Conservation (phyloP, 2,888 invertebrate genomes). For the Phasia obesa region DNA sequence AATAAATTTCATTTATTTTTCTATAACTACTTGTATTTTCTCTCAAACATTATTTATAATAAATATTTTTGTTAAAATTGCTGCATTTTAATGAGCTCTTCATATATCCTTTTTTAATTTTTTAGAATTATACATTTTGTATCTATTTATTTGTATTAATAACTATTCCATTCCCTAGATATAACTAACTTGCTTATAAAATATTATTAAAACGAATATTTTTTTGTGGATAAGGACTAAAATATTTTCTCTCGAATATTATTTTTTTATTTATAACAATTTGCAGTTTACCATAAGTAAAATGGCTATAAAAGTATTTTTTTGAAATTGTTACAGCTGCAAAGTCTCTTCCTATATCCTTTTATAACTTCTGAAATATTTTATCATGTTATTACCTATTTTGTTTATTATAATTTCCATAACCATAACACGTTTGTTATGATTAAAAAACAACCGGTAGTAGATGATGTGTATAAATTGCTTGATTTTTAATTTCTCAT, state of each 20-base stretch:
- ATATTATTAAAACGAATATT: too few species aligned
- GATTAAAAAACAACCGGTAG: not conserved
- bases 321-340: too few species aligned
- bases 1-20: not conserved
- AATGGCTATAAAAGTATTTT: too few species aligned
- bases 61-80: not conserved
- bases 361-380: constrained; percentile 3
- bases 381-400: not conserved
- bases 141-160: too few species aligned
- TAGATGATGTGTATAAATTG: constrained; percentile 60
- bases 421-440: constrained; percentile 19
- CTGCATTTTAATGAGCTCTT: not conserved
- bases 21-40: not conserved
- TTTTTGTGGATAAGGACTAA: too few species aligned
- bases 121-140: not conserved
- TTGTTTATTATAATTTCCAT: constrained; percentile 28
- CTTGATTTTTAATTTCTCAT: constrained; percentile 63
- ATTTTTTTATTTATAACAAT: too few species aligned
- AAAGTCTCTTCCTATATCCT: constrained; percentile 16
- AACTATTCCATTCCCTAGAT: too few species aligned
- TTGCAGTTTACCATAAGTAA: too few species aligned
- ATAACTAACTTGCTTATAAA: too few species aligned
- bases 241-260: too few species aligned
- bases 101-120: not conserved
- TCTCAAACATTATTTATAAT: not conserved